phyloP scores from a whole-genome alignment of 2,797 vertebrate species.

The Diglossa cyanea region DNA sequence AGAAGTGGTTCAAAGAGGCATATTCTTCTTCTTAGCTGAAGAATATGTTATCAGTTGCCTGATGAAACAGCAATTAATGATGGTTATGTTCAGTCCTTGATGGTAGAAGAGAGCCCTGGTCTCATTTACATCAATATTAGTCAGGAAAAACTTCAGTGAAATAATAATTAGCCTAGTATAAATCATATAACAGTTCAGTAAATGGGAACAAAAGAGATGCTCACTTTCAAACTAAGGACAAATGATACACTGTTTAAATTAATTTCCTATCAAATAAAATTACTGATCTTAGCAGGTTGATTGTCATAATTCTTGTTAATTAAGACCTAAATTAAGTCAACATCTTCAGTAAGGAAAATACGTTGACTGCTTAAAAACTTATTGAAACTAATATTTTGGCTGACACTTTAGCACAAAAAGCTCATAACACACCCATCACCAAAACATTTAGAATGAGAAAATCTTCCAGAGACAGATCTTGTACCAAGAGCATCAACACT shows the following conservation, averaged over 20 bases:
- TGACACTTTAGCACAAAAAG: background rate
- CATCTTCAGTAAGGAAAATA: background rate
- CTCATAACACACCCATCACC: background rate
- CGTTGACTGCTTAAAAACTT: background rate
- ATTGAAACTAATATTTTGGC: background rate
- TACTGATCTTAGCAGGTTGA: background rate
- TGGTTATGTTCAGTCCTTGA: background rate
- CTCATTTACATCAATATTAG: background rate
- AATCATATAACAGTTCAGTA: background rate
- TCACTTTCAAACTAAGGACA: background rate
- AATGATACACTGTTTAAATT: background rate
- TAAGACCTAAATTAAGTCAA: background rate
- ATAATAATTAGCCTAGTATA: background rate
- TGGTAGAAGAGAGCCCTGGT: background rate
- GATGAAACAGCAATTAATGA: constrained; percentile 15
- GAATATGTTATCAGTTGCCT: background rate
- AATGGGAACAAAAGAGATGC: background rate
- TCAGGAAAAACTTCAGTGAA: background rate
- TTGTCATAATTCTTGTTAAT: background rate
- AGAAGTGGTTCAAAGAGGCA: background rate
- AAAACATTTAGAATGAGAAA: background rate
- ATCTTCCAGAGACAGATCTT: background rate
- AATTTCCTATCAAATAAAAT: background rate
- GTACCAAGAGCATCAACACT: background rate
- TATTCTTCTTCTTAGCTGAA: background rate